Evolutionary conservation across 2,797 vertebrate species (phyloP).

Genomic region (Vipera latastei): DNA sequence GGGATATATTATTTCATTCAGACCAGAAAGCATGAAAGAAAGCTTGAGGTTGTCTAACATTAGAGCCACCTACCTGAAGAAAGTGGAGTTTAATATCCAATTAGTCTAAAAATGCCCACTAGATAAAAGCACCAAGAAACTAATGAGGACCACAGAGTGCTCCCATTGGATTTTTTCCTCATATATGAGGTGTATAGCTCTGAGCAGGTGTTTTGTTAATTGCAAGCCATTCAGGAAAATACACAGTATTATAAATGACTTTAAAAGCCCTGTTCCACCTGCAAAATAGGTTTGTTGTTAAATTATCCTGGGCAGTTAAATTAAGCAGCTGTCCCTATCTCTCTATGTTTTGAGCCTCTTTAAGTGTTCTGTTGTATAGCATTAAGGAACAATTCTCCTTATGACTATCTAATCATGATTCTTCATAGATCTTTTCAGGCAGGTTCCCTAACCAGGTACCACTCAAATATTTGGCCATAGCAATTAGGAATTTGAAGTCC

Average conservation of each 20-base stretch:
- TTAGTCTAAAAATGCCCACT: conserved; percentile 18
- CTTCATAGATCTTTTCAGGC: background rate
- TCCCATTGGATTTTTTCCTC: conserved; percentile 31
- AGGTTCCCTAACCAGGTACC: background rate
- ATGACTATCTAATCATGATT: background rate
- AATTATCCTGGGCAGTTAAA: conserved; percentile 47
- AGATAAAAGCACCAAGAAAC: conserved; percentile 24
- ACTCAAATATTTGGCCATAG: background rate
- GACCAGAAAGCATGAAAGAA: background rate
- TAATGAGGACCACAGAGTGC: conserved; percentile 25
- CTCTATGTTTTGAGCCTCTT: background rate
- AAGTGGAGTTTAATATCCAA: conserved; percentile 36
- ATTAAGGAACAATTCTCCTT: background rate
- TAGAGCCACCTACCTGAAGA: background rate
- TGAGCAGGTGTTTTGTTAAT: conserved; percentile 60
- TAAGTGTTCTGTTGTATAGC: background rate
- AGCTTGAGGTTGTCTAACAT: background rate
- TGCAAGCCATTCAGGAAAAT: conserved; percentile 31
- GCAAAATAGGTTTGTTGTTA: conserved; percentile 19
- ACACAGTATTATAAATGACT: conserved; percentile 33
- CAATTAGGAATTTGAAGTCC: background rate
- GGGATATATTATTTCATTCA: background rate
- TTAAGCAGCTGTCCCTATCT: background rate
- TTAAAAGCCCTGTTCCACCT: conserved; percentile 47
- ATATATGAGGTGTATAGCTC: conserved; percentile 46